Conservation (phyloP, 2,113 vertebrate species). For the Larimichthys crocea region DNA sequence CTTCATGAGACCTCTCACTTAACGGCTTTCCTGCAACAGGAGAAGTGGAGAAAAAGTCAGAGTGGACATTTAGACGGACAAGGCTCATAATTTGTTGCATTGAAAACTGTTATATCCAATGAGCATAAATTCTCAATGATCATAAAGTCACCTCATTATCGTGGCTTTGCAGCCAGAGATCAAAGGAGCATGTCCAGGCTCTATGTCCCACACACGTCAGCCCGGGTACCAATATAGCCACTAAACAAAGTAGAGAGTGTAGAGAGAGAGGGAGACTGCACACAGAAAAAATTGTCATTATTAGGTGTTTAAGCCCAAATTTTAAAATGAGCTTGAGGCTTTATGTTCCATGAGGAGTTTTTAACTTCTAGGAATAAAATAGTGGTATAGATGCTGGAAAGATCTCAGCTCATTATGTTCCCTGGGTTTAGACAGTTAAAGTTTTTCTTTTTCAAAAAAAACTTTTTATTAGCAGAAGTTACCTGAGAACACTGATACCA, state of each 20-base stretch:
- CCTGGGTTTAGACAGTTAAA: not conserved
- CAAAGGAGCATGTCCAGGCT: constrained; percentile 38
- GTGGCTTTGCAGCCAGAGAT: constrained; percentile 47
- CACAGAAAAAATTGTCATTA: constrained; percentile 31
- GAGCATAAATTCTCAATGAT: constrained; percentile 53
- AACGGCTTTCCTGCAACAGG: constrained; percentile 23
- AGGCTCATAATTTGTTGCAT: constrained; percentile 45
- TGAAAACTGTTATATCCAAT: constrained; percentile 57
- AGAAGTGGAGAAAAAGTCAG: constrained; percentile 54
- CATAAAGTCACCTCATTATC: constrained; percentile 61
- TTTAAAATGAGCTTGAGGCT: constrained; percentile 13
- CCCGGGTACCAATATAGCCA: constrained; percentile 11
- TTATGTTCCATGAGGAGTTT: constrained; percentile 19
- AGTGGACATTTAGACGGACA: constrained; percentile 12
- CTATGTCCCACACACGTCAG: constrained; percentile 55
- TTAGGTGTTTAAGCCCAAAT: constrained; percentile 45
- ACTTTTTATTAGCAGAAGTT: not conserved
- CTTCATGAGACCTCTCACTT: constrained; percentile 44
- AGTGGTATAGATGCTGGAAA: constrained; percentile 11
- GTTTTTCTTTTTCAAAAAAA: not conserved
- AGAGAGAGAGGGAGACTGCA: not conserved
- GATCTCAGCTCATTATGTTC: constrained; percentile 29
- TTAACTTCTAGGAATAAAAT: constrained; percentile 7
- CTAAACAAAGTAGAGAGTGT: constrained; percentile 33
- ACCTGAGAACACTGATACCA: not conserved